phyloP scores from a whole-genome alignment of 2,113 vertebrate species.

The Telmatochromis sp. region DNA sequence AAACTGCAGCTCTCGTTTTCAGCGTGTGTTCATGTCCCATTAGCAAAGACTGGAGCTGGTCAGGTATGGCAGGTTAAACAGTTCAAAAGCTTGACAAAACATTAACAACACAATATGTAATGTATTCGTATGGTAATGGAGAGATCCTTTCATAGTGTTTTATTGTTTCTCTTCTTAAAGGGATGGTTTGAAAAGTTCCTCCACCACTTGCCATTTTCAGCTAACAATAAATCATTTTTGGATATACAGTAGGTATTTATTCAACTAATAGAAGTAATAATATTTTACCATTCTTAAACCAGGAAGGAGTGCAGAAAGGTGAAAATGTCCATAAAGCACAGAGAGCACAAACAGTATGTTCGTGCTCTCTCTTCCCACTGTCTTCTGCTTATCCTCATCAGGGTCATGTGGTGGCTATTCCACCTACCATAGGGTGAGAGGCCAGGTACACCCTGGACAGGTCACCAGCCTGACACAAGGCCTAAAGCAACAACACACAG shows the following conservation, averaged over 20 bases:
- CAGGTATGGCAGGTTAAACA: not conserved
- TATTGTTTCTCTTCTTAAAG: not conserved
- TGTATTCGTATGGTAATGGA: not conserved
- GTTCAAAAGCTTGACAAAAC: not conserved
- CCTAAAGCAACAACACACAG: not conserved
- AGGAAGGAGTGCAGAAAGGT: rapidly evolving
- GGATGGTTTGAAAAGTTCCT: not conserved
- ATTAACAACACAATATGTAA: not conserved
- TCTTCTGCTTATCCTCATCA: not conserved
- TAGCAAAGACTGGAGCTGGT: not conserved
- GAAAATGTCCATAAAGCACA: not conserved
- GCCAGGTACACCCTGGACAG: not conserved
- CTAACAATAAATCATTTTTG: not conserved
- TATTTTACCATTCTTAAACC: not conserved
- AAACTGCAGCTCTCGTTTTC: rapidly evolving
- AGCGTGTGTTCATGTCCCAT: rapidly evolving
- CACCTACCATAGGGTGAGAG: not conserved
- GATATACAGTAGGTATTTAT: not conserved
- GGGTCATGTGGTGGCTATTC: not conserved
- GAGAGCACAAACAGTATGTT: not conserved
- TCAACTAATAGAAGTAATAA: not conserved
- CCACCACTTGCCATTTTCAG: rapidly evolving
- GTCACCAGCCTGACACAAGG: not conserved
- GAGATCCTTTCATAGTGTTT: not conserved
- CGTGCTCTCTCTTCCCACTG: rapidly evolving